These are phyloP conservation scores for Lydus trimaculatus DNA, from an alignment of 2,888 invertebrate species.

Conservation along the genomic window DNA sequence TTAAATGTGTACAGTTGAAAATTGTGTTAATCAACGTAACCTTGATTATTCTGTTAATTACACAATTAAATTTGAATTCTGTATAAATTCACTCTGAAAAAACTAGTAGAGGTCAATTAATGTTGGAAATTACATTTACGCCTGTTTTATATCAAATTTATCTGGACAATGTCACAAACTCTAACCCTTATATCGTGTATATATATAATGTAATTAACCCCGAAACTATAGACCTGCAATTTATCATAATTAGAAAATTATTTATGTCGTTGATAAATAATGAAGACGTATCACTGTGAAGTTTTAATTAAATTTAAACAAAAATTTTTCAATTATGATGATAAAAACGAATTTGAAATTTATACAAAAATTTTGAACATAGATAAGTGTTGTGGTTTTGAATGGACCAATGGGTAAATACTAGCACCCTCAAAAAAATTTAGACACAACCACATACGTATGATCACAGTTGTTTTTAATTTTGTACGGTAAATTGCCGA, in stretches of 20 bases:
- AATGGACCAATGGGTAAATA: not conserved
- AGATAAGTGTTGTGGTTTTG: not conserved
- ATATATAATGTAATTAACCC: too few relatives aligned
- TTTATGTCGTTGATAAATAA: too few relatives aligned
- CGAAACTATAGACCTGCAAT: too few relatives aligned
- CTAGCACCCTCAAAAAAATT: not conserved
- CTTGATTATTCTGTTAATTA: not conserved
- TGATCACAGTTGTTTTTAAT: not conserved
- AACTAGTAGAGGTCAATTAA: not conserved
- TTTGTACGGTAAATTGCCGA: not conserved
- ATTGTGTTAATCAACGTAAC: constrained; percentile 28
- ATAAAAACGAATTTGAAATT: not conserved
- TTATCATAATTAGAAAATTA: not conserved
- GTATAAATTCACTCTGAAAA: not conserved
- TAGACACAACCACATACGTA: not conserved
- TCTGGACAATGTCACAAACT: not conserved
- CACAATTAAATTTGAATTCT: not conserved
- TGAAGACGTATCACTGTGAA: too few relatives aligned
- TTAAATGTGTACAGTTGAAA: constrained; percentile 24
- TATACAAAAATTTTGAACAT: not conserved
- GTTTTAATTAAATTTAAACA: not conserved
- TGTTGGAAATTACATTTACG: not conserved
- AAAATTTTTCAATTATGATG: too few relatives aligned
- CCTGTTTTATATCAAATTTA: not conserved
- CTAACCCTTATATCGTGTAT: not conserved